A percentile compares a stretch with the other conserved stretches of the same genome.
Evolutionary conservation across 2,888 invertebrate genomes (phyloP).

Genomic region (Venusia cambrica): DNA sequence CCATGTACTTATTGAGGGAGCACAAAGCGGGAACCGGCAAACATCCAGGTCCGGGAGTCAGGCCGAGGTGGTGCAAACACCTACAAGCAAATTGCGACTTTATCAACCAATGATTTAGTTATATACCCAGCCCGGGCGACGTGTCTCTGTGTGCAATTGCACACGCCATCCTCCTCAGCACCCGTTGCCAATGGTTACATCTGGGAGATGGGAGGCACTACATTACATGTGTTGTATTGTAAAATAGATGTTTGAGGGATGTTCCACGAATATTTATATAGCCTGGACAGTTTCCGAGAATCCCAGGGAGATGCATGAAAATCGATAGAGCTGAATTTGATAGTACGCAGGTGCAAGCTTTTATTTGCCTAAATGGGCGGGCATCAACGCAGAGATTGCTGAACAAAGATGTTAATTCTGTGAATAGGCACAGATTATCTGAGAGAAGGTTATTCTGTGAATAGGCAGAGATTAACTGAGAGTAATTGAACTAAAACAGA

Average conservation of each 20-base stretch:
- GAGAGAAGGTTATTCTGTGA: neutral
- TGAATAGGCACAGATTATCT: too few relatives aligned
- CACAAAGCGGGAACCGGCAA: constrained; percentile 45
- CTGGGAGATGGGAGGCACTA: constrained; percentile 36
- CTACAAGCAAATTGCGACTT: constrained; percentile 32
- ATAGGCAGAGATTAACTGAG: too few relatives aligned
- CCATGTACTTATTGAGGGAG: constrained; percentile 39
- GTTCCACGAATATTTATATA: constrained; percentile 50
- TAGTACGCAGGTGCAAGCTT: constrained; percentile 29
- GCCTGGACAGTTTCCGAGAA: constrained; percentile 39
- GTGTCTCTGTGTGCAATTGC: constrained; percentile 37
- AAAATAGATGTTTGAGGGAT: constrained; percentile 58
- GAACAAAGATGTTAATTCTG: neutral
- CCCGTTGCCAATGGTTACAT: constrained; percentile 55
- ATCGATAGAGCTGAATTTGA: constrained; percentile 42
- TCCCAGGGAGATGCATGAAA: constrained; percentile 38
- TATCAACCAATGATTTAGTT: constrained; percentile 24
- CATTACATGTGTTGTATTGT: constrained; percentile 48
- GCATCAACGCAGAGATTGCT: constrained; percentile 1
- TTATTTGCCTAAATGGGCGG: constrained; percentile 19
- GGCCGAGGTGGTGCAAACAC: constrained; percentile 48
- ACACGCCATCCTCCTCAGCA: constrained; percentile 35
- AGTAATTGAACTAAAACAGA: too few relatives aligned
- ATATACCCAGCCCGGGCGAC: constrained; percentile 34
- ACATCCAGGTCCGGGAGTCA: constrained; percentile 43